Evolutionary conservation across 2,797 vertebrate genomes (phyloP), one percentile per base, ranked within the genome.

Genomic region (Loriculus beryllinus): DNA sequence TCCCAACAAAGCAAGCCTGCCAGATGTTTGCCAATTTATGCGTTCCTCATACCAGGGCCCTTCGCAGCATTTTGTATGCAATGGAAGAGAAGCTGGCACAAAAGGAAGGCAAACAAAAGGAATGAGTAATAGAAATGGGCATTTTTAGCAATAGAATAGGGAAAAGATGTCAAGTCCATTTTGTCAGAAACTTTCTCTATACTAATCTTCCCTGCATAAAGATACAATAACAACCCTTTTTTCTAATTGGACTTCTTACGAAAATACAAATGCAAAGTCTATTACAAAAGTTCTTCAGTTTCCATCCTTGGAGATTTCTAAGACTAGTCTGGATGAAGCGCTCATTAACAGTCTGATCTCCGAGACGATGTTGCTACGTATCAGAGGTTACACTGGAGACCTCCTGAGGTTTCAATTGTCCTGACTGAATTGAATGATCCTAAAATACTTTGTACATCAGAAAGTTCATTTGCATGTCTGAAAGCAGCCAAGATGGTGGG

Each of bases 101-200:
- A 69, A 31, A 89, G 42, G 35, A 94, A 89, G 35, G 48, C 16
- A 90, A 91, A 90, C 35, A 77, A 95, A 92, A 89, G 57, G 51
- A 71, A 94, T 18, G 31, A 92, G n/a, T 89, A 92, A 96, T 94
- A 88, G 76, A 93, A 93, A 94, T 60, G 45, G 86, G 94, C 8
- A 0, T 91, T 93, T 74, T 59, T 45, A 96, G 56, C 76, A 88
- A 75, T 8, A 91, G 72, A 79, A 89, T 48, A 82, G 63, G 78
- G 82, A 91, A 93, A 92, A 95, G 10, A 49, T 69, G 78, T 91
- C 93, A 95, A 88, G 67, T 77, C 25, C 65, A 63, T 92, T 96
- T 96, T 89, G 48, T 90, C 86, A 86, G 84, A 86, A 88, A 49
- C 28, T 68, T 94, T 88, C 40, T 70, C 74, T 77, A 45, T 39